Percentiles rank a stretch among this genome's conserved stretches.
Conservation (phyloP, 1,140 invertebrate genomes). For the Magallana angulata region DNA sequence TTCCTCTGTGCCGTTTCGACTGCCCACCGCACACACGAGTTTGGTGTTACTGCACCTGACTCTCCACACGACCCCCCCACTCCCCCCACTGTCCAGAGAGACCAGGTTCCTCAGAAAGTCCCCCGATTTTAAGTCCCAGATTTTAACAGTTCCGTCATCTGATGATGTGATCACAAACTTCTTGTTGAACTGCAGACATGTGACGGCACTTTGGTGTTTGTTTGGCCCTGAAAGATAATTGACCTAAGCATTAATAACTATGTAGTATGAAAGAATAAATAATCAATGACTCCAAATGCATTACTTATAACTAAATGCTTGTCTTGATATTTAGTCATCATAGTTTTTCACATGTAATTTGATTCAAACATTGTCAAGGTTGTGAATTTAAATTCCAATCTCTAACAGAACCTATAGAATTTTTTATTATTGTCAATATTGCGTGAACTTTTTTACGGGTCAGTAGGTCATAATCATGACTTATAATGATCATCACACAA, state of each 20-base stretch:
- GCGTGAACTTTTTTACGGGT: too few species aligned
- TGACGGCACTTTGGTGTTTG: slow-evolving; percentile 98
- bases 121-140: slow-evolving; percentile 98
- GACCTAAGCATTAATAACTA: not conserved
- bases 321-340: too few species aligned
- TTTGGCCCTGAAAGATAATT: slow-evolving; percentile 85
- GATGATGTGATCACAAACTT: slow-evolving; percentile 99
- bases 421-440: too few species aligned
- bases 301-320: too few species aligned
- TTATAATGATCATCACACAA: too few species aligned
- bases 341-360: too few species aligned
- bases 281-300: too few species aligned
- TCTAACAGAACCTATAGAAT: too few species aligned
- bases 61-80: slow-evolving; percentile 99
- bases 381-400: too few species aligned
- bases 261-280: too few species aligned
- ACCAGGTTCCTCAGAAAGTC: slow-evolving; percentile 98
- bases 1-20: slow-evolving; percentile 98
- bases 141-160: slow-evolving; percentile 98
- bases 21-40: slow-evolving; percentile 98
- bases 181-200: slow-evolving; percentile 97
- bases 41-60: slow-evolving; percentile 97
- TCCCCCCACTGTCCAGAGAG: slow-evolving; percentile 94
- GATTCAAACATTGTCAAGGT: too few species aligned
- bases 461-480: too few species aligned